These are phyloP conservation scores for Hydrochoerus hydrochaeris DNA, from an alignment of 2,113 vertebrate species.

Conservation along the genomic window DNA sequence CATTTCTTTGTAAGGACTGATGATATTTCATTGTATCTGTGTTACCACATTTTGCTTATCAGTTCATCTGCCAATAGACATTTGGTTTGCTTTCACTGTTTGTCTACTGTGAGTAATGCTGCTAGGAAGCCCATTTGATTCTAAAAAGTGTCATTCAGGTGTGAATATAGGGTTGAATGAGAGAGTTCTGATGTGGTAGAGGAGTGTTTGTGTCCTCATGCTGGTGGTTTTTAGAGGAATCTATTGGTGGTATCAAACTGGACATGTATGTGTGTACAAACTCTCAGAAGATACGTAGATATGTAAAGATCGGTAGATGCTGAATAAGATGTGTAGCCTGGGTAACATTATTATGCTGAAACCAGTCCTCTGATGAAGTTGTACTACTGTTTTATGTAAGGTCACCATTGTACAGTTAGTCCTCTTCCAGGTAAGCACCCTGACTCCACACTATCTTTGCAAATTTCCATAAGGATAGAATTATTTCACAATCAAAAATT, in stretches of 20 bases:
- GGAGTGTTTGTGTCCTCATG: background rate
- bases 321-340: background rate
- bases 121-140: background rate
- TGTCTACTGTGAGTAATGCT: background rate
- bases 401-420: too few relatives aligned
- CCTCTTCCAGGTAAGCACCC: fast-evolving
- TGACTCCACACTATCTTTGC: background rate
- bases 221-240: background rate
- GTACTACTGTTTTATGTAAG: background rate
- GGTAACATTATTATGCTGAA: background rate
- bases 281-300: background rate
- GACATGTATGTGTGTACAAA: background rate
- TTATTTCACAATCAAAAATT: background rate
- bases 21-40: too few relatives aligned
- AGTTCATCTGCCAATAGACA: background rate
- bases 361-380: background rate
- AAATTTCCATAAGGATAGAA: background rate
- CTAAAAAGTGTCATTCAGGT: background rate
- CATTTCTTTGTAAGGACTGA: background rate
- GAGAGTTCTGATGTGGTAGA: background rate
- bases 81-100: background rate
- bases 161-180: background rate
- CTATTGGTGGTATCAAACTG: background rate
- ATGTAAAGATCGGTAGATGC: background rate
- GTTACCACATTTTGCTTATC: background rate